Conservation (phyloP, 2,888 invertebrate genomes). For the Brachypterus glaber region DNA sequence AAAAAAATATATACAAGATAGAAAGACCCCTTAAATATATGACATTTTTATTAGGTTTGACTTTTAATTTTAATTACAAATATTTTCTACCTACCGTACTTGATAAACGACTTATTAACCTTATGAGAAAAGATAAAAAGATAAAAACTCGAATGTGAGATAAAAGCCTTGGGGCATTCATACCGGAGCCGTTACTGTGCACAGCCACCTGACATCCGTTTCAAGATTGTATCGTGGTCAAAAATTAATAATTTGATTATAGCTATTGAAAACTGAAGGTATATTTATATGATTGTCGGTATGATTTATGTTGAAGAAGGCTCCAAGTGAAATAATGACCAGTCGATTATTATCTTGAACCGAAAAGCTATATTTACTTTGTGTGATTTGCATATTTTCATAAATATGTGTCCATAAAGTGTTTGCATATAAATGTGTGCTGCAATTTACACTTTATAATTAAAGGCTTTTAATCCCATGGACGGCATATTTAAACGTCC, state of each 20-base stretch:
- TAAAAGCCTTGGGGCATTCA: too few relatives aligned
- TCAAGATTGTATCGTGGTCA: not conserved
- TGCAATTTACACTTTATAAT: slow-evolving; percentile 2
- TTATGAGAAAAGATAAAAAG: too few relatives aligned
- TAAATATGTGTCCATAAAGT: slow-evolving; percentile 2
- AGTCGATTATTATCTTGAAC: not conserved
- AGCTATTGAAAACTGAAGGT: slow-evolving; percentile 1
- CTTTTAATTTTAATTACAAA: too few relatives aligned
- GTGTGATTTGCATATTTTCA: slow-evolving; percentile 1
- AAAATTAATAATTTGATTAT: slow-evolving; percentile 4
- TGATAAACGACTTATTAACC: too few relatives aligned
- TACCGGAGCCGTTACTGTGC: not conserved
- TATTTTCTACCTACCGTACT: too few relatives aligned
- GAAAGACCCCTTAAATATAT: too few relatives aligned
- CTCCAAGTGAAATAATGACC: slow-evolving; percentile 1
- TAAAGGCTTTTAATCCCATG: too few relatives aligned
- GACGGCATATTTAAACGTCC: too few relatives aligned
- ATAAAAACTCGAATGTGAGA: too few relatives aligned
- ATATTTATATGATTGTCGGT: slow-evolving; percentile 1
- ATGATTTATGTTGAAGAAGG: not conserved
- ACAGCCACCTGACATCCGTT: not conserved
- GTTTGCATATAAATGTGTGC: slow-evolving; percentile 2
- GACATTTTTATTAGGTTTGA: too few relatives aligned
- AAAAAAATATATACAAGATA: too few relatives aligned
- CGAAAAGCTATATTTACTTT: slow-evolving; percentile 1